These are phyloP conservation scores for Apodemus speciosus DNA, from an alignment of 2,113 vertebrate species.

Conservation along the genomic window DNA sequence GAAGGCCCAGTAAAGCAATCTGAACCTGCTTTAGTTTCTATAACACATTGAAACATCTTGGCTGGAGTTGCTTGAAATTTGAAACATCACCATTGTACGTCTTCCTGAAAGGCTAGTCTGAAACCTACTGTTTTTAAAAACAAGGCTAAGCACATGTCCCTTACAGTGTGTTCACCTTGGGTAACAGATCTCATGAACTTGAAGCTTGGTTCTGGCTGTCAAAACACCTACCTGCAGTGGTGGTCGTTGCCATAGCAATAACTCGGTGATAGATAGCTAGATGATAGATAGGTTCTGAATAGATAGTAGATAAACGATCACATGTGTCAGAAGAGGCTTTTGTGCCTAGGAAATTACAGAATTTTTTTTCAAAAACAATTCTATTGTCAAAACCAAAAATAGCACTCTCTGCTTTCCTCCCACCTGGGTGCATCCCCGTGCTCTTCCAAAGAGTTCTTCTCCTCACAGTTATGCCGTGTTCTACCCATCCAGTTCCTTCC, in stretches of 20 bases:
- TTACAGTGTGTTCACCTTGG: slow-evolving; percentile 68
- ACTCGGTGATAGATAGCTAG: slow-evolving; percentile 76
- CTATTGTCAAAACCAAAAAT: slow-evolving; percentile 82
- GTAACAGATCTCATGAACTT: slow-evolving; percentile 67
- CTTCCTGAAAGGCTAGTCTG: neutral
- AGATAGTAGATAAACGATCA: slow-evolving; percentile 79
- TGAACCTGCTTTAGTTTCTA: slow-evolving; percentile 59
- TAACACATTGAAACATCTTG: slow-evolving; percentile 40
- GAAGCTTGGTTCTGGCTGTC: slow-evolving; percentile 74
- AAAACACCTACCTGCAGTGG: slow-evolving; percentile 72
- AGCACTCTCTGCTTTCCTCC: slow-evolving; percentile 74
- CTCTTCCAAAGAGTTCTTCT: slow-evolving; percentile 64
- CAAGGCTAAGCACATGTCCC: neutral
- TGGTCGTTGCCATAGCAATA: slow-evolving; percentile 79
- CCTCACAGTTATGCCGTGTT: slow-evolving; percentile 47
- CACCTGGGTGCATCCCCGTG: slow-evolving; percentile 54
- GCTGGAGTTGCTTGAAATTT: neutral
- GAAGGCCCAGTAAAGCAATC: slow-evolving; percentile 55
- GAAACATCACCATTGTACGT: neutral
- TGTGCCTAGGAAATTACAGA: slow-evolving; percentile 79
- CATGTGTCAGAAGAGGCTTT: slow-evolving; percentile 78
- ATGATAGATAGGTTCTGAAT: slow-evolving; percentile 78
- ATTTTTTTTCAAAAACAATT: slow-evolving; percentile 76
- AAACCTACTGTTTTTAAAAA: neutral
- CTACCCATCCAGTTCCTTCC: slow-evolving; percentile 53